Percentiles rank a stretch among this genome's conserved stretches.
Evolutionary conservation across 2,113 vertebrate species (phyloP).

Genomic region (Paraplagusia blochii): DNA sequence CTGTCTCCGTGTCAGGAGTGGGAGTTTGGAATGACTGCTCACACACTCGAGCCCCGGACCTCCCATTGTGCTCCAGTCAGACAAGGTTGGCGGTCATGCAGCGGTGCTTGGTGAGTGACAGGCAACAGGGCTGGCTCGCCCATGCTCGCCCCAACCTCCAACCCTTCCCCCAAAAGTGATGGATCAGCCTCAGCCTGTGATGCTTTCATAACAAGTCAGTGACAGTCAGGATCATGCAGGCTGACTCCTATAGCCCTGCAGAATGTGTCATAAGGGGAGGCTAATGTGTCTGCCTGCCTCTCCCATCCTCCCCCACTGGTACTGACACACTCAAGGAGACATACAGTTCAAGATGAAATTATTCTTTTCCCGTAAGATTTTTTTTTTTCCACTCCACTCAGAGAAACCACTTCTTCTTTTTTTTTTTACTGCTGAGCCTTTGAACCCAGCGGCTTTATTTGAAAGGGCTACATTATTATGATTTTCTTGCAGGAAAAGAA

Average conservation of each 20-base stretch:
- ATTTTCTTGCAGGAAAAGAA: too few relatives aligned
- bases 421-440: too few relatives aligned
- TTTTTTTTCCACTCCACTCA: too few relatives aligned
- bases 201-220: constrained; percentile 69
- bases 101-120: constrained; percentile 68
- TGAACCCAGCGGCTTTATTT: too few relatives aligned
- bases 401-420: too few relatives aligned
- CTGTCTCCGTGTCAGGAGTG: constrained; percentile 32
- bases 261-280: constrained; percentile 60
- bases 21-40: constrained; percentile 52
- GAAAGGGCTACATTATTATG: too few relatives aligned
- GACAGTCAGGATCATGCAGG: constrained; percentile 66
- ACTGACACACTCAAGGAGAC: constrained; percentile 55
- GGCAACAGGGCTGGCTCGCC: constrained; percentile 54
- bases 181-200: constrained; percentile 54
- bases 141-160: constrained; percentile 15
- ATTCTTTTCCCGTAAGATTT: background rate
- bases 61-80: constrained; percentile 65
- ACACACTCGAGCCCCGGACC: constrained; percentile 54
- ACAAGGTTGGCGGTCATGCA: constrained; percentile 66
- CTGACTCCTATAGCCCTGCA: constrained; percentile 61
- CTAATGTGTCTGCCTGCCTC: constrained; percentile 66
- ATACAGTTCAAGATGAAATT: constrained; percentile 27
- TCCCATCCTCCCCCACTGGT: constrained; percentile 52
- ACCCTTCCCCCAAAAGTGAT: constrained; percentile 49